Conservation (phyloP, 2,113 vertebrate species). For the Macaca nemestrina region DNA sequence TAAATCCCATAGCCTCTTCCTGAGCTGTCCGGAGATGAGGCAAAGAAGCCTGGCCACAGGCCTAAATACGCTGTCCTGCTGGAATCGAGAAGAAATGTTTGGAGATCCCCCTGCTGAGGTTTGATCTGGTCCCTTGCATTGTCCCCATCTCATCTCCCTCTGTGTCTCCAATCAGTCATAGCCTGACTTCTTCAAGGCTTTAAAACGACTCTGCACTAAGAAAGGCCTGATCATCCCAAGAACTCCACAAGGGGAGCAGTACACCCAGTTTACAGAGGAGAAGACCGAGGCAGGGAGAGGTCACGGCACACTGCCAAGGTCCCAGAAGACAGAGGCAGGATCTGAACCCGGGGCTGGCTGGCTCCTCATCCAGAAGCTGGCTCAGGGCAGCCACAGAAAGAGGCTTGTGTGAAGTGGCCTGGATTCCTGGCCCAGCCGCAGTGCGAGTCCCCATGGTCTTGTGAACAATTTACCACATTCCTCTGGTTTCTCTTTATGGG, state of each 20-base stretch:
- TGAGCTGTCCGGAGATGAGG: background rate
- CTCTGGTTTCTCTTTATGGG: conserved; percentile 75
- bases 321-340: rapidly evolving
- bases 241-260: background rate
- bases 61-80: rapidly evolving
- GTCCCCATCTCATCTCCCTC: background rate
- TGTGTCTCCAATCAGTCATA: background rate
- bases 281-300: background rate
- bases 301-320: rapidly evolving
- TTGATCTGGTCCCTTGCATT: rapidly evolving
- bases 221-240: background rate
- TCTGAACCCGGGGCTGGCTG: background rate
- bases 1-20: conserved; percentile 5
- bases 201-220: rapidly evolving
- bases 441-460: conserved; percentile 57
- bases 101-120: background rate
- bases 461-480: conserved; percentile 76
- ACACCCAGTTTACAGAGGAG: background rate
- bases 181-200: background rate
- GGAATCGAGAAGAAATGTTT: background rate
- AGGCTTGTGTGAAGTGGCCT: rapidly evolving
- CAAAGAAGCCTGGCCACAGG: background rate
- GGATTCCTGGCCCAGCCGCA: conserved; percentile 51
- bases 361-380: background rate
- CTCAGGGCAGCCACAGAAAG: background rate